phyloP scores from a whole-genome alignment of 2,888 invertebrate species.

The Altica lythri region DNA sequence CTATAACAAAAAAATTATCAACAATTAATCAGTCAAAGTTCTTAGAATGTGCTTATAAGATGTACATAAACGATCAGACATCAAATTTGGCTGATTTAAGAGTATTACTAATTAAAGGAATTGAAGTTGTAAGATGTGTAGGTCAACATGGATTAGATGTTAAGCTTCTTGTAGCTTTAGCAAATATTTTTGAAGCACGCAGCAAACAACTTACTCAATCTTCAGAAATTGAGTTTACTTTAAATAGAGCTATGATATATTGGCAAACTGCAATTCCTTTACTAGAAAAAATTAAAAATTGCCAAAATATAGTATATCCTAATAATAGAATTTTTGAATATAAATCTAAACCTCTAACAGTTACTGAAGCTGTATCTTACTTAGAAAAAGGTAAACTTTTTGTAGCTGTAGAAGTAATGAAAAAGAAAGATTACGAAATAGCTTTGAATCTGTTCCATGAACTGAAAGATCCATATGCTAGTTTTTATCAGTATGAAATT shows the following conservation, averaged over 20 bases:
- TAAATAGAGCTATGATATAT: conserved; percentile 73
- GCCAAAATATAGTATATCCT: conserved; percentile 63
- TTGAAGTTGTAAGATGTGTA: conserved; percentile 81
- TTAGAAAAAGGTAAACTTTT: conserved; percentile 79
- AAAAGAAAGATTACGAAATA: conserved; percentile 74
- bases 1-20: conserved; percentile 69
- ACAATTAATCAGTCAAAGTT: conserved; percentile 72
- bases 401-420: conserved; percentile 70
- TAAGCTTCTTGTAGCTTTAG: conserved; percentile 74
- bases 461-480: conserved; percentile 77
- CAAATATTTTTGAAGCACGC: conserved; percentile 67
- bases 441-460: conserved; percentile 73
- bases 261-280: conserved; percentile 78
- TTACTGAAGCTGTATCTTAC: conserved; percentile 60
- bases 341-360: conserved; percentile 60
- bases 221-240: conserved; percentile 64
- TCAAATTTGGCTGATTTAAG: conserved; percentile 70
- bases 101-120: conserved; percentile 74
- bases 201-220: conserved; percentile 59
- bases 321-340: conserved; percentile 70
- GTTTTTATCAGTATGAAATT: conserved; percentile 76
- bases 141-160: conserved; percentile 83
- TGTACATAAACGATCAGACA: conserved; percentile 65
- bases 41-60: conserved; percentile 73
- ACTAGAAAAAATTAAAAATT: conserved; percentile 71